Conservation (phyloP, 2,888 invertebrate genomes). For the Melanophora roralis region DNA sequence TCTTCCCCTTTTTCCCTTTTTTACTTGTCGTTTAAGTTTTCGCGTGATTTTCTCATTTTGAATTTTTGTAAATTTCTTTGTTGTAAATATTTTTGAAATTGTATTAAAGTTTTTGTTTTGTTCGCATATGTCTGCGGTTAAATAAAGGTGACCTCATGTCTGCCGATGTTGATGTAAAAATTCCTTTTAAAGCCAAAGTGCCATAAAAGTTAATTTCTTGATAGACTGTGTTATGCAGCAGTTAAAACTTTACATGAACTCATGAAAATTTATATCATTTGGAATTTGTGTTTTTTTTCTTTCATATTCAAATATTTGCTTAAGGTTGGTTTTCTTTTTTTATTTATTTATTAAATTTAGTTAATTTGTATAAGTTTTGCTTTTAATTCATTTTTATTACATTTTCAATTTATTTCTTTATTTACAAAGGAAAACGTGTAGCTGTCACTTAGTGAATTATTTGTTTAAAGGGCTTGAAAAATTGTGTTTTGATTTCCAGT, state of each 20-base stretch:
- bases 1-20: neutral
- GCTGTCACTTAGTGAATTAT: neutral
- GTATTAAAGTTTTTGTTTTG: neutral
- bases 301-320: neutral
- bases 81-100: conserved; percentile 18
- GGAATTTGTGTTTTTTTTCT: neutral
- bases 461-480: too few species aligned
- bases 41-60: neutral
- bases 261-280: neutral
- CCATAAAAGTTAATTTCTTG: too few species aligned
- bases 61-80: too few species aligned
- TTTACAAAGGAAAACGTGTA: neutral
- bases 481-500: too few species aligned
- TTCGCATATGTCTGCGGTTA: neutral
- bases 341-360: neutral
- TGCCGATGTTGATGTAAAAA: neutral
- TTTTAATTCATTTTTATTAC: neutral
- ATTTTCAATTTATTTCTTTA: neutral
- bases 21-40: neutral
- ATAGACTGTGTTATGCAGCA: too few species aligned
- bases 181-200: too few species aligned
- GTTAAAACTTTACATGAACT: neutral
- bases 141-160: conserved; percentile 8
- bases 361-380: neutral
- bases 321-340: neutral